Conservation (phyloP, 1,140 invertebrate genomes). For the Campodea augens region DNA sequence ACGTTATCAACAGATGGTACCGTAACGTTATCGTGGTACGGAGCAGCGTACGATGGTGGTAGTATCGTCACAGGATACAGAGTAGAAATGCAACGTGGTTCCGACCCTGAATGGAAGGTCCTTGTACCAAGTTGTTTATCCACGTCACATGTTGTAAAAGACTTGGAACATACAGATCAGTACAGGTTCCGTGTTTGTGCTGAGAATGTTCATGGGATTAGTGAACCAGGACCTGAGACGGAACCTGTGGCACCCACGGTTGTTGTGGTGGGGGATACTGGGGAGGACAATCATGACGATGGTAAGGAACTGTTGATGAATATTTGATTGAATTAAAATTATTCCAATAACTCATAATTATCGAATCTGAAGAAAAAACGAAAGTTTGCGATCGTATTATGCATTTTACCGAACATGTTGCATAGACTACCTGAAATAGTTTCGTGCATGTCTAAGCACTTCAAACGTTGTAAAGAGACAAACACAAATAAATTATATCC, state of each 20-base stretch:
- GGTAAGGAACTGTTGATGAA: constrained; percentile 4
- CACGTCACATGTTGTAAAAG: constrained; percentile 35
- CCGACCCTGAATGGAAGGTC: constrained; percentile 19
- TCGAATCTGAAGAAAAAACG: no score
- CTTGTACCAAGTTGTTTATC: neutral
- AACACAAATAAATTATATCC: no score
- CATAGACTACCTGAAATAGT: no score
- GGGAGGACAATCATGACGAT: constrained; percentile 10
- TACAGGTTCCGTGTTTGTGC: constrained; percentile 56
- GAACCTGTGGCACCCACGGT: constrained; percentile 20
- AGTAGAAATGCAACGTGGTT: constrained; percentile 43
- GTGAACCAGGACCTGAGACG: constrained; percentile 41
- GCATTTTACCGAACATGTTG: no score
- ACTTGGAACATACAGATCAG: constrained; percentile 31
- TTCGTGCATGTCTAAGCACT: no score
- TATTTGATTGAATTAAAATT: no score
- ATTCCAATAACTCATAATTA: no score
- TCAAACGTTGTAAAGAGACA: no score
- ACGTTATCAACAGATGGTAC: constrained; percentile 21
- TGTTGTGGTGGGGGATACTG: constrained; percentile 14
- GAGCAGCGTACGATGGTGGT: constrained; percentile 66
- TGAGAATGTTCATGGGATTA: constrained; percentile 55
- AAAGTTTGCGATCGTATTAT: no score
- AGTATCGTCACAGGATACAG: constrained; percentile 61
- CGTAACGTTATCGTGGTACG: constrained; percentile 53